Evolutionary conservation across 92 coral and sea anemone species (phyloP).

Genomic region (Phenganax subtilis): DNA sequence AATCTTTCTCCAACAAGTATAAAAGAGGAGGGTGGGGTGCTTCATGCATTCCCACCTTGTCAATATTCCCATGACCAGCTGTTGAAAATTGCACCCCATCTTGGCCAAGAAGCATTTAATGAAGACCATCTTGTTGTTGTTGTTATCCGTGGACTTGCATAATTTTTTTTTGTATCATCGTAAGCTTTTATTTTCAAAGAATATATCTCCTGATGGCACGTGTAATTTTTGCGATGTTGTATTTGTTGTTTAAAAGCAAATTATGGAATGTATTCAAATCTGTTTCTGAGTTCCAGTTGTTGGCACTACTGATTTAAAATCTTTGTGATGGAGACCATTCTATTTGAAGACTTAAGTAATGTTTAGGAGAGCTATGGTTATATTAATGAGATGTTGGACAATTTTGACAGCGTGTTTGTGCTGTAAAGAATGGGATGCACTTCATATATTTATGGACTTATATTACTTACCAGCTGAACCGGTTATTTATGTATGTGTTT

Average conservation of each 20-base stretch:
- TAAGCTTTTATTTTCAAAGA: neutral
- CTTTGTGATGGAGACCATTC: neutral
- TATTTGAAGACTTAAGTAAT: neutral
- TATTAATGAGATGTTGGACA: neutral
- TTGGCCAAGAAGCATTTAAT: conserved; percentile 93
- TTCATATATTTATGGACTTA: neutral
- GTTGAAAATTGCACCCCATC: conserved; percentile 96
- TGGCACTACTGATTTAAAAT: neutral
- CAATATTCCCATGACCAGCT: conserved; percentile 99
- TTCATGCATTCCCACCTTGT: conserved; percentile 99
- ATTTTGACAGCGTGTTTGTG: neutral
- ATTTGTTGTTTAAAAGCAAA: neutral
- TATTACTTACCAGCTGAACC: neutral
- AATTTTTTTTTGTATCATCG: conserved; percentile 41
- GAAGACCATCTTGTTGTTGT: conserved; percentile 98
- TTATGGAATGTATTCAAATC: neutral
- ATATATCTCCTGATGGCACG: neutral
- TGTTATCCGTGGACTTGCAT: conserved; percentile 86
- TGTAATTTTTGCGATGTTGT: neutral
- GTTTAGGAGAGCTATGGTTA: neutral
- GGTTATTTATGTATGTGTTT: neutral
- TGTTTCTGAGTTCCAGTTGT: neutral
- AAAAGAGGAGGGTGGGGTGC: conserved; percentile 89
- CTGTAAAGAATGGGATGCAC: neutral
- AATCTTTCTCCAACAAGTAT: conserved; percentile 62